A percentile compares a stretch with the other conserved stretches of the same genome.
These are phyloP conservation scores for Chaenogobius annularis DNA, from an alignment of 2,113 vertebrate species.

Conservation along the genomic window DNA sequence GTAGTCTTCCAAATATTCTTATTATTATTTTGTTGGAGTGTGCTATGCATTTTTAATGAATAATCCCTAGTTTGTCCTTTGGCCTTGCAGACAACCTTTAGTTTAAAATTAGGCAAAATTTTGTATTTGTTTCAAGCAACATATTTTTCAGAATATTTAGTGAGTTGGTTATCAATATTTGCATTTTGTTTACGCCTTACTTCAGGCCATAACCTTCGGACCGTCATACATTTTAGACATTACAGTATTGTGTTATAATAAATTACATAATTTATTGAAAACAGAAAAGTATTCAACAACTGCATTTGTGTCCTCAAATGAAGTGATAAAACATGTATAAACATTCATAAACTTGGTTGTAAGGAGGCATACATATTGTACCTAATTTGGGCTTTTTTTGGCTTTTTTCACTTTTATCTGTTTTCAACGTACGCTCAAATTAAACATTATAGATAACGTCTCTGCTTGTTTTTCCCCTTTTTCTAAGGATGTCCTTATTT, in stretches of 20 bases:
- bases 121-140: too few species aligned
- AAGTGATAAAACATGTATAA: neutral
- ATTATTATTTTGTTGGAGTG: slow-evolving; percentile 7
- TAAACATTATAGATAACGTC: neutral
- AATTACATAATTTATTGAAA: neutral
- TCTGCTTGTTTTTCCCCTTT: neutral
- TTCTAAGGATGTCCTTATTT: neutral
- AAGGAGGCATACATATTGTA: too few species aligned
- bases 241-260: neutral
- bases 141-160: neutral
- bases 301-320: neutral
- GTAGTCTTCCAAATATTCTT: slow-evolving; percentile 25
- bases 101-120: too few species aligned
- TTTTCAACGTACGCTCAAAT: too few species aligned
- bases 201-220: neutral
- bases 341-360: too few species aligned
- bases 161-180: neutral
- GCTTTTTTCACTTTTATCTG: neutral
- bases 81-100: too few species aligned
- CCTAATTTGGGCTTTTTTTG: neutral
- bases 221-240: neutral
- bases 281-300: neutral
- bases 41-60: neutral
- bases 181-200: neutral
- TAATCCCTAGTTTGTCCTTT: neutral